Evolutionary conservation across 2,113 vertebrate genomes (phyloP).

Genomic region (Zosterops pallidus): DNA sequence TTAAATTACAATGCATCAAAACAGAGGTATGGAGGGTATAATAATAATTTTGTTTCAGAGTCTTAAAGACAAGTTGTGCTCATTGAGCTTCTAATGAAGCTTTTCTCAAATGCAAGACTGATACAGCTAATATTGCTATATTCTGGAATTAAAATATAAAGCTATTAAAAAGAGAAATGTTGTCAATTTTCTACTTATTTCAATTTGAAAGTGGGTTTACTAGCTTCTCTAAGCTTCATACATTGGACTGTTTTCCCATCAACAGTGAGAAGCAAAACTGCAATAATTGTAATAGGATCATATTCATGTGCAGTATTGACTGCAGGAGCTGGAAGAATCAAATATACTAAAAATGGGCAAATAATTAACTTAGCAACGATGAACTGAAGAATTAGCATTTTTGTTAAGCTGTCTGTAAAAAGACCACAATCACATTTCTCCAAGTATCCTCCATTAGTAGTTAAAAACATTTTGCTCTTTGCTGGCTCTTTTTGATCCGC

Average conservation of each 20-base stretch:
- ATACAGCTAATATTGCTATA: not conserved
- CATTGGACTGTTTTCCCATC: not conserved
- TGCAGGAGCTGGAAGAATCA: not conserved
- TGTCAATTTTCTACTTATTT: not conserved
- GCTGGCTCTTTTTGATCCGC: not conserved
- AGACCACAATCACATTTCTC: not conserved
- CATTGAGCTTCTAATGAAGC: not conserved
- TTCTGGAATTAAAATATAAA: not conserved
- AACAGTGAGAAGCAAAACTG: not conserved
- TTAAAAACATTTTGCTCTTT: not conserved
- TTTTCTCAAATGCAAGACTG: not conserved
- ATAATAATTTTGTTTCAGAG: not conserved
- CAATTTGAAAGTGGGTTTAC: not conserved
- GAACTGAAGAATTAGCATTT: not conserved
- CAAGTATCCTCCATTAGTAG: not conserved
- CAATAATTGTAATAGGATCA: not conserved
- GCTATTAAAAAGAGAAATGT: not conserved
- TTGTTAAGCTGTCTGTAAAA: not conserved
- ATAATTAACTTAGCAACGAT: not conserved
- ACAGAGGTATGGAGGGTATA: not conserved
- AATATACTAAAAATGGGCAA: not conserved
- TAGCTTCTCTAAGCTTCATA: not conserved
- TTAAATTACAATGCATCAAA: not conserved
- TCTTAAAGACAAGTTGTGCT: not conserved
- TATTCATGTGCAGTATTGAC: not conserved